A percentile compares a stretch with the other conserved stretches of the same genome.
phyloP scores from a whole-genome alignment of 2,888 invertebrate species.

The Standfussiana lucernea region DNA sequence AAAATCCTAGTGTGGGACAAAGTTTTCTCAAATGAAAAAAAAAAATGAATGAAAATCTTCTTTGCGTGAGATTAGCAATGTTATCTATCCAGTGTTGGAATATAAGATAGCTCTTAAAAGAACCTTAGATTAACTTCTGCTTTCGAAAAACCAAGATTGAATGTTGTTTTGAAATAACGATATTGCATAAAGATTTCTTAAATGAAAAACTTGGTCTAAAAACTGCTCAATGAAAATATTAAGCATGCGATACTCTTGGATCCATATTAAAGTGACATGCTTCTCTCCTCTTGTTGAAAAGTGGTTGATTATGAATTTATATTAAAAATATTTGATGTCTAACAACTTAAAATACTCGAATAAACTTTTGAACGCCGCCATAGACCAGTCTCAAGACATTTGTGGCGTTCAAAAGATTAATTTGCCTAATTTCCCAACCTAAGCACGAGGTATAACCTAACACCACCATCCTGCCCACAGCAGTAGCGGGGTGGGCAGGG shows the following conservation, averaged over 20 bases:
- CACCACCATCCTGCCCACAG: constrained; percentile 68
- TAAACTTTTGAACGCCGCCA: not conserved
- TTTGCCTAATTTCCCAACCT: constrained; percentile 5
- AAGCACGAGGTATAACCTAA: constrained; percentile 32
- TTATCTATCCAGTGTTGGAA: not conserved
- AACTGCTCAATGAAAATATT: not conserved
- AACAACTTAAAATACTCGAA: not conserved
- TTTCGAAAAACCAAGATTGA: not conserved
- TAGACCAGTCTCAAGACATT: too few species aligned
- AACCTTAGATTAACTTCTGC: not conserved
- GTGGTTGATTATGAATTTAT: not conserved
- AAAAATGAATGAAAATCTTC: too few species aligned
- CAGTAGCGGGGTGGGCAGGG: constrained; percentile 84
- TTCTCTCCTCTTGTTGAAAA: not conserved
- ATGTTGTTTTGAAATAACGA: not conserved
- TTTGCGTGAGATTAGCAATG: not conserved
- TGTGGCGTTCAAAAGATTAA: constrained; percentile 9
- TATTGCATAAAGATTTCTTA: too few species aligned
- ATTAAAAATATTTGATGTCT: not conserved
- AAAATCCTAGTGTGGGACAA: too few species aligned
- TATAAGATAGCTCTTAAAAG: not conserved
- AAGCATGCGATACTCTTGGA: too few species aligned
- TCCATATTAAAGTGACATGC: not conserved
- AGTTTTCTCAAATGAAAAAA: too few species aligned
- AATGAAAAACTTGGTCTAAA: too few species aligned